A percentile compares a stretch with the other conserved stretches of the same genome.
phyloP scores from a whole-genome alignment of 2,888 invertebrate species.

The Rhagium mordax region DNA sequence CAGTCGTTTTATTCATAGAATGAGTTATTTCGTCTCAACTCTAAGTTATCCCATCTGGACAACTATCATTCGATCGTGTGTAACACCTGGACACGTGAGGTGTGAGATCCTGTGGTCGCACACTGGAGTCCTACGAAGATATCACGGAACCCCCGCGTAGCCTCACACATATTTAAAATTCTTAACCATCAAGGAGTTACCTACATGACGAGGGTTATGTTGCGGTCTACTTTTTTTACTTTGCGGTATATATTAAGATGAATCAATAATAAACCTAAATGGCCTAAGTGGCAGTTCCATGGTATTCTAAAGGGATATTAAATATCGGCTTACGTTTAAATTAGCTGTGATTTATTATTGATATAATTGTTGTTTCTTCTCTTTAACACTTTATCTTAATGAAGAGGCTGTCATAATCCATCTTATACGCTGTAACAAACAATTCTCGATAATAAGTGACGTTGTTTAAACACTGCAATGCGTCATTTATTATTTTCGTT shows the following conservation, averaged over 20 bases:
- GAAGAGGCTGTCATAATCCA: too few relatives aligned
- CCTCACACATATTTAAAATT: slow-evolving; percentile 49
- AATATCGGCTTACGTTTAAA: too few relatives aligned
- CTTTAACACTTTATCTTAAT: not conserved
- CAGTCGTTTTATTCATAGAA: not conserved
- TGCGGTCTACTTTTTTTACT: slow-evolving; percentile 9
- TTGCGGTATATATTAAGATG: slow-evolving; percentile 7
- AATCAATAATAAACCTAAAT: slow-evolving; percentile 6
- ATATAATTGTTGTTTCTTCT: not conserved
- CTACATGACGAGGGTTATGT: slow-evolving; percentile 27
- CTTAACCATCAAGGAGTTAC: slow-evolving; percentile 40
- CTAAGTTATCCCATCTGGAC: slow-evolving; percentile 46
- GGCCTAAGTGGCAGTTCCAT: not conserved
- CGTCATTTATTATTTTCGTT: not conserved
- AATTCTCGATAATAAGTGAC: not conserved
- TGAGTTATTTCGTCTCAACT: slow-evolving; percentile 2
- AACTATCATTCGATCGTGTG: slow-evolving; percentile 45
- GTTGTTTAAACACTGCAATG: not conserved
- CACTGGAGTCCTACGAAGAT: slow-evolving; percentile 39
- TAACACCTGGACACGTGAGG: slow-evolving; percentile 57
- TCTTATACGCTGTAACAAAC: not conserved
- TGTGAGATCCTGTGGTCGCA: slow-evolving; percentile 50
- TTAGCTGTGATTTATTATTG: not conserved
- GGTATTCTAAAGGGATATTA: not conserved
- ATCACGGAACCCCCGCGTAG: slow-evolving; percentile 47